Base-by-base conservation (phyloP, 2,797 vertebrate species). In the Ispidina picta region DNA sequence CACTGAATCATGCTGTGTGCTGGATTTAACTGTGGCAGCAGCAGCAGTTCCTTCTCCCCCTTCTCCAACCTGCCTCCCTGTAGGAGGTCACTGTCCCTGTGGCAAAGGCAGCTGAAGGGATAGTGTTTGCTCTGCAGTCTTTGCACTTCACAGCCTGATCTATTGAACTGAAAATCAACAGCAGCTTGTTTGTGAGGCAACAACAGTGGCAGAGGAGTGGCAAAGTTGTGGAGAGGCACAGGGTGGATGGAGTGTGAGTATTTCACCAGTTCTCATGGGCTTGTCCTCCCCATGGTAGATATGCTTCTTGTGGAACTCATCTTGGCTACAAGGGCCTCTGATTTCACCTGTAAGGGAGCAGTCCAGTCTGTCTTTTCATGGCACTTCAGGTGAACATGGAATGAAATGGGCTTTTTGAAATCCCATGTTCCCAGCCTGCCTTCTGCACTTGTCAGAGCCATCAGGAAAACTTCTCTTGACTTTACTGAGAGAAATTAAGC, bases 121-220 rank as follows among this genome's bases (percentile, higher is more conserved):
- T 37, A 49, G 26, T 29, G 52, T 90, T 90, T 90, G 86, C 69
- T 84, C 56, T 63, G 52, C 71, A 43, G 37, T 51, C 77, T 70
- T 54, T 51, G 81, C 49, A 58, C 23, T 68, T 92, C 72, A 55
- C 65, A 76, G 75, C 69, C 81, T 86, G 74, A 86, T 74, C 33
- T n/a, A 88, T 54, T 92, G 94, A 93, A 55, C 71, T 54, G 81
- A 64, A 91, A 86, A 94, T 81, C 77, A 56, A 16, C 70, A 81
- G 59, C 20, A 41, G 73, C 51, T 93, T 64, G 41, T 90, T 74
- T 63, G 29, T 77, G 60, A 85, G 66, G 58, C 52, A 85, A 1
- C 49, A 73, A 10, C 55, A 55, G 7, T 25, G 12, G 52, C 0
- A 0, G n/a, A 79, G 33, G 48, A 79, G 66, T 31, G 29, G 44